Base-by-base conservation (phyloP, 2,797 vertebrate genomes). In the Chrysocyon brachyurus region DNA sequence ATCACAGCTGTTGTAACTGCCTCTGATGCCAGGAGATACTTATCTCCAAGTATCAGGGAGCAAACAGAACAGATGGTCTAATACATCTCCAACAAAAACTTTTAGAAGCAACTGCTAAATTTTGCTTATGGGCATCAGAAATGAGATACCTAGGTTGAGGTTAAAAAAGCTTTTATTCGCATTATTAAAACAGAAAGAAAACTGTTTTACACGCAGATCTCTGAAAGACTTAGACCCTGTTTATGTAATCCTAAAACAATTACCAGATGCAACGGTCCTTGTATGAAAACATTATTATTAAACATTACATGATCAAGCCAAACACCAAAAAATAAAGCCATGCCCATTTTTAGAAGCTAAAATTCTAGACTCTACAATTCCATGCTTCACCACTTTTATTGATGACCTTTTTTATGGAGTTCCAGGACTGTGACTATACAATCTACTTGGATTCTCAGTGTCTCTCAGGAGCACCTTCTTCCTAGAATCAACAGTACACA, bases 41-140 rank as follows among this genome's bases (percentile, higher is more conserved):
- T 66, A 88, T 75, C 63, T 97, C 77, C 36, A 72, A 56, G 17
- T 90, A 57, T 88, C 61, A 79, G 46, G 24, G 81, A 95, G n/a
- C 68, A 94, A 92, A 82, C 5, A 16, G 81, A 98, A 90, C 96
- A 98, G 97, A 97, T 97, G 94, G 97, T n/a, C 15, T 15, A 78
- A 77, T 75, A 56, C 40, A 84, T 90, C 26, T 68, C 52, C 84
- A 93, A 66, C 54, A 52, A 40, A 90, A 95, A 79, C 16, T 91
- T 94, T 49, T 31, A 90, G 36, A 96, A 85, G 72, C 22, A 92
- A 92, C 73, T 86, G 81, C 19, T 94, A 81, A 93, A 86, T 97
- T 95, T 86, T 97, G 87, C 90, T 90, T 86, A 63, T n/a, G n/a
- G 52, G n/a, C 31, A 59, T 86, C 52, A 92, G 84, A 96, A 94